phyloP scores from a whole-genome alignment of 2,888 invertebrate species.

The Anorthoa munda region DNA sequence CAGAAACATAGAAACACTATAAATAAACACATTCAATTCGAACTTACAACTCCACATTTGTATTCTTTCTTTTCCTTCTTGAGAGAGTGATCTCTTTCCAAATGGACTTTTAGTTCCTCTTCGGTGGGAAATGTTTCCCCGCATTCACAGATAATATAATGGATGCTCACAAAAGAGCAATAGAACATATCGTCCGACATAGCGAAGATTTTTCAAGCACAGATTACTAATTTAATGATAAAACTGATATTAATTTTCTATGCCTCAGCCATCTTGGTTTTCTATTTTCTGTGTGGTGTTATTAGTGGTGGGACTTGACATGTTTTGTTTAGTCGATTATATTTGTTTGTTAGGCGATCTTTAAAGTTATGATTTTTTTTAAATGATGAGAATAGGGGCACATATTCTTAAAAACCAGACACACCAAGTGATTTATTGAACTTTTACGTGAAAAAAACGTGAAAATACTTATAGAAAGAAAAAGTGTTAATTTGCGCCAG shows the following conservation, averaged over 20 bases:
- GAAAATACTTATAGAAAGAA: too few relatives aligned
- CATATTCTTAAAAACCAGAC: too few relatives aligned
- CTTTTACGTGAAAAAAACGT: too few relatives aligned
- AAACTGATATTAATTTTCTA: constrained; percentile 69
- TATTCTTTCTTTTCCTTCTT: constrained; percentile 77
- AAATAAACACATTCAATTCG: constrained; percentile 3
- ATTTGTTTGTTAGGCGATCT: neutral
- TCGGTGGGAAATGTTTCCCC: constrained; percentile 82
- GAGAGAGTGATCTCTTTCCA: constrained; percentile 76
- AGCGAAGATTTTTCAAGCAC: constrained; percentile 69
- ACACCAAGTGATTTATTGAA: too few relatives aligned
- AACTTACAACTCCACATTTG: constrained; percentile 74
- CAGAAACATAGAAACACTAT: constrained; percentile 21
- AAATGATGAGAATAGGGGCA: too few relatives aligned
- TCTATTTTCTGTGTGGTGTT: constrained; percentile 66
- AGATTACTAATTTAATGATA: constrained; percentile 73
- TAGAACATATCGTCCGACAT: constrained; percentile 77
- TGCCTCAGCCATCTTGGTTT: constrained; percentile 68
- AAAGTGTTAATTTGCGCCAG: too few relatives aligned
- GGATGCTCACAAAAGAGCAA: constrained; percentile 82
- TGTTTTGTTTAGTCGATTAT: constrained; percentile 2
- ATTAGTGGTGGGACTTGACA: constrained; percentile 18
- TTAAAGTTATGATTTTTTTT: neutral
- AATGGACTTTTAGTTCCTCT: constrained; percentile 76
- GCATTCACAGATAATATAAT: constrained; percentile 86